Conservation (phyloP, 1,140 invertebrate species). For the Hyphantria cunea region DNA sequence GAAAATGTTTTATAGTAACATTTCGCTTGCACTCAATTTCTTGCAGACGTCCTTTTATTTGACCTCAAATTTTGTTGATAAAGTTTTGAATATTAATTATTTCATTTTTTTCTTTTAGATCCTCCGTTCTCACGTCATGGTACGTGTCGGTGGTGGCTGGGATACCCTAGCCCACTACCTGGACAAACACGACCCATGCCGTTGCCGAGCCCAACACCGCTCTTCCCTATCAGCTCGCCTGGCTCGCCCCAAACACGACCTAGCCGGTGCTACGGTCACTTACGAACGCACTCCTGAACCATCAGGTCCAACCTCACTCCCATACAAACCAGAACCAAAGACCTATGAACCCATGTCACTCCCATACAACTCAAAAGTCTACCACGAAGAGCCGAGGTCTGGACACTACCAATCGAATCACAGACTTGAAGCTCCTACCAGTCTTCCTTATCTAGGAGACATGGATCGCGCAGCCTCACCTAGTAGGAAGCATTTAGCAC, state of each 20-base stretch:
- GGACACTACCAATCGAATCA: conserved; percentile 56
- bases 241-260: conserved; percentile 85
- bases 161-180: conserved; percentile 97
- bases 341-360: conserved; percentile 76
- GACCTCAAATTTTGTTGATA: no score
- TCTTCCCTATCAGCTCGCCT: conserved; percentile 84
- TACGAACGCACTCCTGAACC: conserved; percentile 85
- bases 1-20: no score
- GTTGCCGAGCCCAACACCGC: conserved; percentile 89
- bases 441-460: conserved; percentile 69
- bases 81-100: no score
- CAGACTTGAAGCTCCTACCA: conserved; percentile 61
- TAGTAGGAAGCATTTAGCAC: conserved; percentile 54
- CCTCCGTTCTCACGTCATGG: conserved; percentile 98
- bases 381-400: conserved; percentile 58
- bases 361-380: conserved; percentile 54
- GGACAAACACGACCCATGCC: conserved; percentile 98
- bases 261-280: conserved; percentile 90
- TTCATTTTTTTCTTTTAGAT: conserved; percentile 84
- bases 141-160: conserved; percentile 98
- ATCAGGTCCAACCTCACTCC: conserved; percentile 64
- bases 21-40: no score
- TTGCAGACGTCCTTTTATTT: no score
- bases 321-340: conserved; percentile 63
- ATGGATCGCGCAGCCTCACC: conserved; percentile 60